Evolutionary conservation across 2,113 vertebrate species (phyloP), one percentile per base, ranked within the genome.

Genomic region (Vulpes vulpes): DNA sequence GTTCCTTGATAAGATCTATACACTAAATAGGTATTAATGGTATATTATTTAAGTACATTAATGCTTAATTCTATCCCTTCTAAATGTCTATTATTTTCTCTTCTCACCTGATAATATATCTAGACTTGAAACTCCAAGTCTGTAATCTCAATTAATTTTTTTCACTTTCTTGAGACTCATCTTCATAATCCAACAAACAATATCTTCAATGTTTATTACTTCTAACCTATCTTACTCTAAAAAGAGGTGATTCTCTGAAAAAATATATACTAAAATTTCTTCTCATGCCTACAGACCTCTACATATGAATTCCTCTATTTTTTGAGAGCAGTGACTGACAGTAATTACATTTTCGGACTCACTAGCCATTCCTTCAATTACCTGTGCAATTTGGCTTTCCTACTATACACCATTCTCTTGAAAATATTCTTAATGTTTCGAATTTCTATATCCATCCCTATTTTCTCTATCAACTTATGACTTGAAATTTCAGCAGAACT

Each of bases 101-200:
- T n/a, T 69, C 32, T n/a, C 53, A 15, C 10, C 8, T 43, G n/a
- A 62, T 30, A 5, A 53, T n/a, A 5, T 25, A 0, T 32, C 30
- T 60, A 76, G 51, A 60, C 5, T 51, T 2, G 0, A 8, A 69
- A 17, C 1, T 2, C 8, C 11, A 17, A n/a, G 3, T 1, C 25
- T 32, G 0, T 17, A 15, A n/a, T 60, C 20, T 69, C 16, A n/a
- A 27, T 25, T 43, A 19, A 30, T 2, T 49, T 59, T 32, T 88
- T 78, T 90, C 64, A 53, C 43, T 67, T 73, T 38, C 32, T 88
- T 51, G 35, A 5, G 51, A 25, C 3, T 76, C 4, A 73, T 55
- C 17, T 55, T 59, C 20, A 38, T 49, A 87, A 38, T 79, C 19
- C 30, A 57, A 8, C 11, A 20, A 67, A 35, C 0, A 69, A 78